Percentiles rank a stretch among this genome's conserved stretches.
These are phyloP conservation scores for Tetranychus cinnabarinus DNA, from an alignment of 1,140 invertebrate genomes.

Conservation along the genomic window DNA sequence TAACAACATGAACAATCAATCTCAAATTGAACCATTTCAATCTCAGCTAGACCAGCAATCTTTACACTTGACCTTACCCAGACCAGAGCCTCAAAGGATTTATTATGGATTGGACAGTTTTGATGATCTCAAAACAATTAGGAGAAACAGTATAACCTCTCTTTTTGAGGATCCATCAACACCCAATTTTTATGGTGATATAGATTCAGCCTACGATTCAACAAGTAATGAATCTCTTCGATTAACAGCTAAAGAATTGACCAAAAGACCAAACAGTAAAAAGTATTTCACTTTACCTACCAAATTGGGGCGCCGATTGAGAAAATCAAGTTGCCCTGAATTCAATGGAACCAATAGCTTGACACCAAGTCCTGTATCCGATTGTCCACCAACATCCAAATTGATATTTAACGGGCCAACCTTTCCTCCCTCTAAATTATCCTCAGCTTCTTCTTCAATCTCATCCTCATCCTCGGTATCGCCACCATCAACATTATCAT, in stretches of 20 bases:
- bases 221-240: background rate
- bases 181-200: background rate
- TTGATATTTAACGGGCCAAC: background rate
- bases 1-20: too few species aligned
- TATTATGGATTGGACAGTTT: background rate
- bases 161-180: background rate
- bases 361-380: background rate
- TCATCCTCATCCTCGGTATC: background rate
- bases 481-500: background rate
- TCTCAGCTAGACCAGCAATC: background rate
- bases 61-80: background rate
- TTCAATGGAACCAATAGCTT: background rate
- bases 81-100: background rate
- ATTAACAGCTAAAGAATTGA: background rate
- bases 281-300: background rate
- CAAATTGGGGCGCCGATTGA: background rate
- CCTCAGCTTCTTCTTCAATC: background rate
- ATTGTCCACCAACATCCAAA: too few species aligned
- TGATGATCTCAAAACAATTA: background rate
- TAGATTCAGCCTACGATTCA: conserved; percentile 1
- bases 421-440: background rate
- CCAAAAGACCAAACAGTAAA: background rate
- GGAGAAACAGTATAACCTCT: background rate
- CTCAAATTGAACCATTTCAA: too few species aligned
- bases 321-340: background rate